A percentile compares a stretch with the other conserved stretches of the same genome.
phyloP scores from a whole-genome alignment of 2,113 vertebrate genomes.

The Mustelus asterias region DNA sequence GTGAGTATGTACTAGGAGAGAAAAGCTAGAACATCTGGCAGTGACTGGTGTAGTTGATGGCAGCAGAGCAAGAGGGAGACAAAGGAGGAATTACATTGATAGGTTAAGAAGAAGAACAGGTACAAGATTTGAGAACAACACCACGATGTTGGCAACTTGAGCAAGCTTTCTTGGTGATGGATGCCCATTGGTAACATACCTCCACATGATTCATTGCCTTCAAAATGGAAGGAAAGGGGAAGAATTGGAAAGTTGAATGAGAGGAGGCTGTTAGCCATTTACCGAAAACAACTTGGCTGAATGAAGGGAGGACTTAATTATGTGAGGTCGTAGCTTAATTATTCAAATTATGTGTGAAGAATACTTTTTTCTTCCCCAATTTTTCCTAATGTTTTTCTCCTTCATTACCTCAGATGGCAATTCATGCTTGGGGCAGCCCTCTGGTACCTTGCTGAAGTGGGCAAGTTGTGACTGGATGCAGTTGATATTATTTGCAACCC shows the following conservation, averaged over 20 bases:
- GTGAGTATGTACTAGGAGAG: too few relatives aligned
- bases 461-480: constrained; percentile 28
- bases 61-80: too few relatives aligned
- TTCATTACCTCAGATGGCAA: constrained; percentile 23
- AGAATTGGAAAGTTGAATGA: not conserved
- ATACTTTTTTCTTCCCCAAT: not conserved
- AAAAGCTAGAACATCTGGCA: too few relatives aligned
- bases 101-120: too few relatives aligned
- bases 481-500: constrained; percentile 17
- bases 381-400: not conserved
- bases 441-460: constrained; percentile 29
- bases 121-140: too few relatives aligned
- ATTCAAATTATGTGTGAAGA: not conserved
- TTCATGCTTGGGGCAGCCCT: constrained; percentile 8
- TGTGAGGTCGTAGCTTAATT: not conserved
- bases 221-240: not conserved
- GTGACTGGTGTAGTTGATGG: too few relatives aligned
- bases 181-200: not conserved
- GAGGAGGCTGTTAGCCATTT: not conserved
- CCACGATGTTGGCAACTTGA: not conserved
- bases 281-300: not conserved
- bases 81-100: too few relatives aligned
- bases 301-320: not conserved
- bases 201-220: not conserved
- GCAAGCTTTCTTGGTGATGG: not conserved